Evolutionary conservation across 2,797 vertebrate genomes (phyloP), one percentile per base, ranked within the genome.

Genomic region (Tokudaia tokunoshimensis): DNA sequence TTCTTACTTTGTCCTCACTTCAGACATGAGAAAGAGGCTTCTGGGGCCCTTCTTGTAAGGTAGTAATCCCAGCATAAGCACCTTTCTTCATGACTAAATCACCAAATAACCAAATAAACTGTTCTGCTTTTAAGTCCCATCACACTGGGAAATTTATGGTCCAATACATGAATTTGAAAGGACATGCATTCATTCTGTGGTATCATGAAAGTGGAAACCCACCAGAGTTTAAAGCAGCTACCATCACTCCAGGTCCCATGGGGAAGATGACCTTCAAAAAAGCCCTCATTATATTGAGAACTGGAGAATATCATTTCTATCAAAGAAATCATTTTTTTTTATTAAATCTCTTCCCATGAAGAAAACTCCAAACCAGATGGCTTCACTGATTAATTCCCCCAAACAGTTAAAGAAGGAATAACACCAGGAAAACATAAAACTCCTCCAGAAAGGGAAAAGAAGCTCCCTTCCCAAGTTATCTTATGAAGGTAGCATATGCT

Each of bases 331-430:
- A 34, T 41, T 96, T 86, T 67, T 84, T 55, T 82, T 88, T 82
- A 95, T 96, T 95, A 95, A 94, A 96, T 95, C 81, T 7, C 6
- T 94, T 96, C 76, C 41, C 50, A 92, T 91, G 52, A 89, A 94
- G 78, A 86, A 94, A 95, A 95, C 31, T 80, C 74, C 81, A 89
- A 79, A 76, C n/a, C 50, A 91, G 55, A 92, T 87, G 67, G 52
- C 59, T 94, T 94, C 87, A 95, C 72, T 90, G 82, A 95, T 94
- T 89, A 92, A 92, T 92, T 94, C 79, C 89, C 52, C 7, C 92
- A 95, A 94, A 95, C n/a, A 94, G 82, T 91, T 84, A 96, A 89
- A 96, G 93, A 92, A 84, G 78, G 90, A 94, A 92, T 83, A 96
- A 94, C 63, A 93, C 79, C 65, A 97, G 89, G 50, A 91, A 96